Percentiles rank a stretch among this genome's conserved stretches.
phyloP scores from a whole-genome alignment of 2,797 vertebrate species.

The Bryconaethiops microstoma region DNA sequence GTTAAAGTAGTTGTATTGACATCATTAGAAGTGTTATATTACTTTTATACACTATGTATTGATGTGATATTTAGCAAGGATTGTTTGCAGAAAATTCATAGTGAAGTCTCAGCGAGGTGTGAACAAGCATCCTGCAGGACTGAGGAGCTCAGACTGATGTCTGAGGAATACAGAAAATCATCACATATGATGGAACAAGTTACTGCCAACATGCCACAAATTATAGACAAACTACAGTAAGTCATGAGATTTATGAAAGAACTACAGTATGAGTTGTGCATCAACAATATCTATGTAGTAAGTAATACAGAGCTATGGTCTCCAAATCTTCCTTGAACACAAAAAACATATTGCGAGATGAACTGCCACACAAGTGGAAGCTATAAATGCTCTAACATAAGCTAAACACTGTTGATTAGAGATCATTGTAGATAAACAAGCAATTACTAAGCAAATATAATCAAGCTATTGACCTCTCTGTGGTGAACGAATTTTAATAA shows the following conservation, averaged over 20 bases:
- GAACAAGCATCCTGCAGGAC: constrained; percentile 51
- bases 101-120: constrained; percentile 50
- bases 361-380: background rate
- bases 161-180: constrained; percentile 61
- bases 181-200: constrained; percentile 64
- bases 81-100: constrained; percentile 55
- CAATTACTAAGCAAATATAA: too few species aligned
- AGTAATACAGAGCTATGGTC: background rate
- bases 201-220: constrained; percentile 57
- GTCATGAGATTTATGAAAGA: constrained; percentile 33
- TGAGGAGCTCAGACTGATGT: constrained; percentile 54
- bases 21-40: background rate
- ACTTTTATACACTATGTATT: background rate
- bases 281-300: background rate
- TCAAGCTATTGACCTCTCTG: too few species aligned
- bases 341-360: background rate
- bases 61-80: background rate
- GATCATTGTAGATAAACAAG: too few species aligned
- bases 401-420: too few species aligned
- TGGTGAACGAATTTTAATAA: too few species aligned
- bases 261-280: background rate
- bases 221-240: constrained; percentile 71
- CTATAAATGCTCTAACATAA: background rate
- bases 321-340: background rate
- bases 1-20: constrained; percentile 44